phyloP scores from a whole-genome alignment of 1,140 invertebrate genomes.

The Chironomus striatipennis region DNA sequence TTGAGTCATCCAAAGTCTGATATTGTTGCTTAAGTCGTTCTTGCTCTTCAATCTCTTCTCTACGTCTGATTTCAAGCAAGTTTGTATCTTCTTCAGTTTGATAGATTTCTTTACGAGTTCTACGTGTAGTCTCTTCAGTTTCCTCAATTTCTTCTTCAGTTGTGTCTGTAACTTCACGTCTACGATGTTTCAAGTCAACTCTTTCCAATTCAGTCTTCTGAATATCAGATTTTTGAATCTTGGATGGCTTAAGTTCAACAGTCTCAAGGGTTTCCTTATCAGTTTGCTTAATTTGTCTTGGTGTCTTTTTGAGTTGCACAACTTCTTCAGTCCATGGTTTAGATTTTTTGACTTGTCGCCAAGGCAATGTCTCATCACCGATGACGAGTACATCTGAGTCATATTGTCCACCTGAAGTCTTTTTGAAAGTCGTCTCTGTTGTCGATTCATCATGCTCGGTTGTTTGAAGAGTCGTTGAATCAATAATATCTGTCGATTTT shows the following conservation, averaged over 20 bases:
- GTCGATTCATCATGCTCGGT: not conserved
- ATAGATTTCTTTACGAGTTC: conserved; percentile 30
- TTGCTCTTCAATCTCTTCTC: conserved; percentile 31
- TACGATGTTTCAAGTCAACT: conserved; percentile 37
- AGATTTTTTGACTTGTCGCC: conserved; percentile 36
- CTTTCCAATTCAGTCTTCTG: conserved; percentile 37
- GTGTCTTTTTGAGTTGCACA: conserved; percentile 47
- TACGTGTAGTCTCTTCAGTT: conserved; percentile 31
- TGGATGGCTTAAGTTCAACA: conserved; percentile 37
- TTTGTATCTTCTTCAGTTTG: conserved; percentile 35
- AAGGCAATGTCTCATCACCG: conserved; percentile 27
- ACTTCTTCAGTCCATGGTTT: conserved; percentile 49
- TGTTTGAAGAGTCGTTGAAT: not conserved
- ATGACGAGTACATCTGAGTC: not conserved
- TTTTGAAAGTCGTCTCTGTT: not conserved
- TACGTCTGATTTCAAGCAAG: conserved; percentile 34
- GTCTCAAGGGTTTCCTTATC: conserved; percentile 39
- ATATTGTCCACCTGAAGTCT: not conserved
- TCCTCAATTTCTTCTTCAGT: conserved; percentile 33
- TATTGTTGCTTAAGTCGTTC: conserved; percentile 30
- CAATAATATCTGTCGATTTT: not conserved
- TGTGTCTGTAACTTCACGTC: conserved; percentile 30
- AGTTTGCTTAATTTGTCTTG: conserved; percentile 35
- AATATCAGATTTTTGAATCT: conserved; percentile 37
- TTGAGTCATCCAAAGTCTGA: conserved; percentile 35